Percentiles rank a stretch among this genome's conserved stretches.
Evolutionary conservation across 2,888 invertebrate species (phyloP).

Genomic region (Pachycephus smyrnensis): DNA sequence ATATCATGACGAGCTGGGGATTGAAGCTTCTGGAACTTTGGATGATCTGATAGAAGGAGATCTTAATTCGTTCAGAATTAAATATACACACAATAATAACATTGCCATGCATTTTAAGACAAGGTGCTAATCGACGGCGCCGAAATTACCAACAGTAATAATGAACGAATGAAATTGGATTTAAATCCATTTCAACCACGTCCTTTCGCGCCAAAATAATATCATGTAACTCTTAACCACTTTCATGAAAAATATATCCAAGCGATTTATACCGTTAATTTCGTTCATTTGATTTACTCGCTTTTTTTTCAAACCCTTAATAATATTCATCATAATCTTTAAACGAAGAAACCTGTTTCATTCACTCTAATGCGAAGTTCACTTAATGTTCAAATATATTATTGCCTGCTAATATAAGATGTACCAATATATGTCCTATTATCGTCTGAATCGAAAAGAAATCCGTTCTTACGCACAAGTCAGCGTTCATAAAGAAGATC

Average conservation of each 20-base stretch:
- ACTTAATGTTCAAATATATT: not conserved
- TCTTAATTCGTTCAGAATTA: not conserved
- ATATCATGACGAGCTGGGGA: too few relatives aligned
- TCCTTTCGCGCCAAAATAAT: not conserved
- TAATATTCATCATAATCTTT: not conserved
- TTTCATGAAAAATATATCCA: too few relatives aligned
- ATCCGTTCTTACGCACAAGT: not conserved
- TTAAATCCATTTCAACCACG: not conserved
- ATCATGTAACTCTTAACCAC: too few relatives aligned
- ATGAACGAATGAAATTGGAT: not conserved
- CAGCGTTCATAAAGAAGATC: not conserved
- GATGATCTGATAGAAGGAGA: not conserved
- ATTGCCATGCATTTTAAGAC: not conserved
- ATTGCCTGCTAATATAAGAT: not conserved
- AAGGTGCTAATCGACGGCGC: not conserved
- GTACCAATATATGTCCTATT: not conserved
- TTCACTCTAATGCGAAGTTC: not conserved
- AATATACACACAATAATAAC: not conserved
- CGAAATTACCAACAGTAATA: not conserved
- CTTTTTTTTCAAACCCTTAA: not conserved
- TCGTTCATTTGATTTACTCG: not conserved
- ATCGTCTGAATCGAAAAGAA: not conserved
- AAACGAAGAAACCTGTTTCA: not conserved
- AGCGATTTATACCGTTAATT: not conserved
- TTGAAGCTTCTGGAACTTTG: not conserved